phyloP scores from a whole-genome alignment of 2,888 invertebrate genomes.

The Hydriomena furcata region DNA sequence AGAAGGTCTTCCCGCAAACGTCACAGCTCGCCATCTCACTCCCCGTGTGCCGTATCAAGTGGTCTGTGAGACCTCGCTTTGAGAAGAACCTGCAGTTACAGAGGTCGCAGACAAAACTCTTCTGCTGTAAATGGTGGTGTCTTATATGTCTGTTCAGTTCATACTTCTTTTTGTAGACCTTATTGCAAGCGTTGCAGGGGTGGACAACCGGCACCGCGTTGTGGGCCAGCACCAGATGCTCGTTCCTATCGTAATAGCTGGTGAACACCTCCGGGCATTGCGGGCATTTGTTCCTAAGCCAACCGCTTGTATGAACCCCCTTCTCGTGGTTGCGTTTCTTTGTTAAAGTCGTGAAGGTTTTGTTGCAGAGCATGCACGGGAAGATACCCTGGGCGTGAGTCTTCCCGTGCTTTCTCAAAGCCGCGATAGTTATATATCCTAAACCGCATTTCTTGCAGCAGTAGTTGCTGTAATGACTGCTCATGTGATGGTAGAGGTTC shows the following conservation, averaged over 20 bases:
- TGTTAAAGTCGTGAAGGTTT: slow-evolving; percentile 76
- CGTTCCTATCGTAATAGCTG: slow-evolving; percentile 73
- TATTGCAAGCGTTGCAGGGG: slow-evolving; percentile 74
- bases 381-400: slow-evolving; percentile 79
- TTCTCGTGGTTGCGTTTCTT: slow-evolving; percentile 75
- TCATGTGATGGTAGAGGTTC: slow-evolving; percentile 77
- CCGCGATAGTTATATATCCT: slow-evolving; percentile 73
- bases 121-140: slow-evolving; percentile 73
- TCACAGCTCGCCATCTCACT: slow-evolving; percentile 62
- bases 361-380: slow-evolving; percentile 79
- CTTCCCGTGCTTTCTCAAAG: slow-evolving; percentile 73
- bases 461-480: slow-evolving; percentile 75
- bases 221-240: slow-evolving; percentile 69
- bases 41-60: slow-evolving; percentile 63
- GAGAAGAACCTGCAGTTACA: slow-evolving; percentile 76
- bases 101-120: slow-evolving; percentile 67
- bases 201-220: slow-evolving; percentile 63
- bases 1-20: slow-evolving; percentile 66
- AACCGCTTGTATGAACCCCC: slow-evolving; percentile 75
- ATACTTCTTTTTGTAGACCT: slow-evolving; percentile 73
- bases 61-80: slow-evolving; percentile 68
- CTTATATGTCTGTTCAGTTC: slow-evolving; percentile 73
- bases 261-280: slow-evolving; percentile 74
- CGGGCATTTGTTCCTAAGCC: slow-evolving; percentile 75
- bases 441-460: slow-evolving; percentile 75